Evolutionary conservation across 2,797 vertebrate species (phyloP).

Genomic region (Rhabdophis nuchalis): DNA sequence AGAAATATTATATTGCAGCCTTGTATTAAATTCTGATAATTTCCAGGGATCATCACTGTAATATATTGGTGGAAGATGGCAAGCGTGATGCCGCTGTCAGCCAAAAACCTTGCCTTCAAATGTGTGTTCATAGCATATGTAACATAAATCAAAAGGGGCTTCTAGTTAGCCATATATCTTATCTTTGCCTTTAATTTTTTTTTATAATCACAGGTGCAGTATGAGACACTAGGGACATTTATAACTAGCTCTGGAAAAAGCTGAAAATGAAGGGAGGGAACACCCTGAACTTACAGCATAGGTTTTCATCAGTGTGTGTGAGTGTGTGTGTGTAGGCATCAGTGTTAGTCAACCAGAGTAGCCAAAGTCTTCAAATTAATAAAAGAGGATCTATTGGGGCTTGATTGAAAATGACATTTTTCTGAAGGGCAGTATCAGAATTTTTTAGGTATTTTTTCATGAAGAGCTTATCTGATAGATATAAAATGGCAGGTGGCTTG

Average conservation of each 20-base stretch:
- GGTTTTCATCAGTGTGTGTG: background rate
- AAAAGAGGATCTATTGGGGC: background rate
- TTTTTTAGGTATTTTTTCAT: background rate
- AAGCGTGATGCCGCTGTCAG: constrained; percentile 63
- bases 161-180: constrained; percentile 60
- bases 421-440: background rate
- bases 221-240: constrained; percentile 45
- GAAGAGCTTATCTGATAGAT: background rate
- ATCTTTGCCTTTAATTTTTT: constrained; percentile 69
- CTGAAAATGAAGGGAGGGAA: background rate
- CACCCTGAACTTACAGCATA: background rate
- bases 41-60: constrained; percentile 53
- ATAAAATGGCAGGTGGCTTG: background rate
- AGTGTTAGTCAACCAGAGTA: background rate
- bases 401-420: background rate
- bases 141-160: constrained; percentile 63
- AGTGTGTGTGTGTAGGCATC: background rate
- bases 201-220: constrained; percentile 59
- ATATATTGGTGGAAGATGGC: constrained; percentile 59
- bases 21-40: constrained; percentile 53
- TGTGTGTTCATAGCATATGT: constrained; percentile 52
- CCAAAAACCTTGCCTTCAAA: constrained; percentile 66
- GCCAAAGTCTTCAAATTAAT: background rate
- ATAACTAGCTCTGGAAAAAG: constrained; percentile 45
- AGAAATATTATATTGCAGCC: constrained; percentile 59